Evolutionary conservation across 1,140 invertebrate genomes (phyloP).

Genomic region (Grapholita molesta): DNA sequence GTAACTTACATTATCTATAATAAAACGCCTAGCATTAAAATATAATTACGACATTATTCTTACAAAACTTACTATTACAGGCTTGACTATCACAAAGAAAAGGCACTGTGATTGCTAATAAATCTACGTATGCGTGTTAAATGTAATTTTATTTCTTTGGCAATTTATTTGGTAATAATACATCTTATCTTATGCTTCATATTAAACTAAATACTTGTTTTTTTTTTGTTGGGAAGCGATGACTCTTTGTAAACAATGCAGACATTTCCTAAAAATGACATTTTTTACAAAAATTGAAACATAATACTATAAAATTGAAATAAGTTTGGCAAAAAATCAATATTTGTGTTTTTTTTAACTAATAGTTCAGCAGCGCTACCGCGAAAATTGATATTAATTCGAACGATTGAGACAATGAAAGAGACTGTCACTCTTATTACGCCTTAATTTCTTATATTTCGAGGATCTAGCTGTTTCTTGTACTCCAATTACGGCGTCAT

Average conservation of each 20-base stretch:
- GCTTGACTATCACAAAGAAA: constrained; percentile 20
- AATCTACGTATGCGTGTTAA: neutral
- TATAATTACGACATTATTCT: neutral
- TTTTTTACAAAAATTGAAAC: neutral
- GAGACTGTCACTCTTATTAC: too few species aligned
- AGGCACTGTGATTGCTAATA: constrained; percentile 16
- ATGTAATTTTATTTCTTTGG: neutral
- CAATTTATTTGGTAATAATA: neutral
- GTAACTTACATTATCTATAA: constrained; percentile 26
- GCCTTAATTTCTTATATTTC: too few species aligned
- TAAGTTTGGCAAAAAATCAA: too few species aligned
- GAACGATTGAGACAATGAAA: too few species aligned
- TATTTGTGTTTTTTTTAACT: too few species aligned
- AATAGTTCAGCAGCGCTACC: too few species aligned
- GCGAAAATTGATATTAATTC: too few species aligned
- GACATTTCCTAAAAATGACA: neutral
- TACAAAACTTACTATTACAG: constrained; percentile 5
- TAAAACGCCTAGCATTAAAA: neutral
- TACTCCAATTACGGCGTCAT: too few species aligned
- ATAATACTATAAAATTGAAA: too few species aligned
- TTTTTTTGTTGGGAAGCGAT: neutral
- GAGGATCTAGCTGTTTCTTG: too few species aligned
- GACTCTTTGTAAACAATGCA: neutral
- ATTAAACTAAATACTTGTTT: neutral
- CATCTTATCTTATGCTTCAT: neutral